phyloP scores from a whole-genome alignment of 2,888 invertebrate species.

The Chironomus riparius region DNA sequence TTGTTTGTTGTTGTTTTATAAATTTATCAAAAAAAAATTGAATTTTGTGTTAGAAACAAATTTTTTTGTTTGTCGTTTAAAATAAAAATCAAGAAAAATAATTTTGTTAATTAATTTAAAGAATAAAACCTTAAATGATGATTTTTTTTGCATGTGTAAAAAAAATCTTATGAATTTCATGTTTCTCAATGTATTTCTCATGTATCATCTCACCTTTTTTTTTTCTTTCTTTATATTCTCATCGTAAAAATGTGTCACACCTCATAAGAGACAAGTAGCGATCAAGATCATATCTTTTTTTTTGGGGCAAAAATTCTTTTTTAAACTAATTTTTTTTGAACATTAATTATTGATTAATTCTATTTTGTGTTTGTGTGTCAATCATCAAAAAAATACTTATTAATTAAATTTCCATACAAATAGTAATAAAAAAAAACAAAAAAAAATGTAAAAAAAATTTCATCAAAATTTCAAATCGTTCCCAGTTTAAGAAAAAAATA shows the following conservation, averaged over 20 bases:
- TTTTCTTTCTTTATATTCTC: slow-evolving; percentile 37
- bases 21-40: background rate
- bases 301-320: background rate
- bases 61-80: background rate
- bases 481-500: too few relatives aligned
- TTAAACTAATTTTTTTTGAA: too few relatives aligned
- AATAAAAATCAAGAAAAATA: background rate
- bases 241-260: slow-evolving; percentile 29
- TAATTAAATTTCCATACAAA: background rate
- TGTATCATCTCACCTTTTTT: slow-evolving; percentile 39
- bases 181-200: slow-evolving; percentile 44
- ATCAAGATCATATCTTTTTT: background rate
- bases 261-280: background rate
- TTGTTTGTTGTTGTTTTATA: background rate
- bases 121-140: background rate
- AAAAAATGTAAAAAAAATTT: too few relatives aligned
- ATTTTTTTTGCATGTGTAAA: background rate
- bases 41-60: background rate
- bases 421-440: too few relatives aligned
- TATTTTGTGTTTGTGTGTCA: background rate
- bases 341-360: too few relatives aligned
- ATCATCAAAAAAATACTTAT: background rate
- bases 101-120: background rate
- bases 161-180: slow-evolving; percentile 32
- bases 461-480: too few relatives aligned